Evolutionary conservation across 53 echinoderm and acorn worm species (phyloP).

Genomic region (Astropecten irregularis): DNA sequence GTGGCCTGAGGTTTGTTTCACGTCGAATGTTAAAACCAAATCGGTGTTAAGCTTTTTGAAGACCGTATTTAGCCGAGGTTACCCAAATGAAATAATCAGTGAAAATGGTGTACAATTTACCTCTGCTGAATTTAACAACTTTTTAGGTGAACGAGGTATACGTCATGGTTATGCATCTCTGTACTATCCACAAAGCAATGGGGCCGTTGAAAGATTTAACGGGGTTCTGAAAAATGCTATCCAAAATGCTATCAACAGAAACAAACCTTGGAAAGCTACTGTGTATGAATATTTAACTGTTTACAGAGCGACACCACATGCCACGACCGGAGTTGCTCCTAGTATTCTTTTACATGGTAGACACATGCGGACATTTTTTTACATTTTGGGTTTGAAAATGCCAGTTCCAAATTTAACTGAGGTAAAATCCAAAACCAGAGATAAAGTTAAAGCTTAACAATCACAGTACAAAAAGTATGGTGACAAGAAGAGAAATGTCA

Average conservation of each 20-base stretch:
- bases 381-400: constrained; percentile 8
- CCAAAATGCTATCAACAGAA: constrained; percentile 19
- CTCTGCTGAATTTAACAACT: constrained; percentile 3
- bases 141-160: not conserved
- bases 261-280: constrained; percentile 8
- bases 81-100: constrained; percentile 34
- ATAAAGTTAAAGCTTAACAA: constrained; percentile 31
- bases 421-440: too few relatives aligned
- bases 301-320: constrained; percentile 22
- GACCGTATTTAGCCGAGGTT: constrained; percentile 24
- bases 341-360: constrained; percentile 33
- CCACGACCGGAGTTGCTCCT: too few relatives aligned
- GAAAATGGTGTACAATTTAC: constrained; percentile 44
- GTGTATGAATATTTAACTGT: constrained; percentile 10
- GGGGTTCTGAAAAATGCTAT: constrained; percentile 19
- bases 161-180: not conserved
- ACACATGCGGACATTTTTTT: constrained; percentile 12
- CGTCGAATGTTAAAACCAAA: constrained; percentile 11
- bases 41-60: constrained; percentile 10
- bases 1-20: constrained; percentile 33
- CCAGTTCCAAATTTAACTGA: too few relatives aligned
- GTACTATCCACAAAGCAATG: constrained; percentile 38
- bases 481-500: constrained; percentile 47
- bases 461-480: constrained; percentile 34
- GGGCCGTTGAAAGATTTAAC: constrained; percentile 32